These are phyloP conservation scores for Orthonevra nobilis DNA, from an alignment of 2,888 invertebrate genomes.

Conservation along the genomic window DNA sequence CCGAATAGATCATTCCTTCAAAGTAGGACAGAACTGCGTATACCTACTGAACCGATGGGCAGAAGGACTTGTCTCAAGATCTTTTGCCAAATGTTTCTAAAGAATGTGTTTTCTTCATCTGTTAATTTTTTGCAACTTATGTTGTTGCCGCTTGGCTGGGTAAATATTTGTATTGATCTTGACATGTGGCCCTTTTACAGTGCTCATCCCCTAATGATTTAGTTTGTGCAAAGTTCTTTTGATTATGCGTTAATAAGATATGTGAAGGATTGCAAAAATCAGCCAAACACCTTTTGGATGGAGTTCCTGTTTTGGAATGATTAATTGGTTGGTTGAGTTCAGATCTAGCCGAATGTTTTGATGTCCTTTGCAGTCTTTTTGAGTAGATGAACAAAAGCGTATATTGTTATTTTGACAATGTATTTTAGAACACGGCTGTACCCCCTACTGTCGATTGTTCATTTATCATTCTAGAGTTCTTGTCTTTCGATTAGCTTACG, in stretches of 20 bases:
- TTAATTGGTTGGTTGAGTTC: slow-evolving; percentile 50
- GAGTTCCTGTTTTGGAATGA: slow-evolving; percentile 35
- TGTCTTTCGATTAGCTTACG: too few species aligned
- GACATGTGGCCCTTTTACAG: slow-evolving; percentile 65
- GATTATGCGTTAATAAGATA: slow-evolving; percentile 69
- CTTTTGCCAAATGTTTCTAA: slow-evolving; percentile 19
- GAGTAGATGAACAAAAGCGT: slow-evolving; percentile 29
- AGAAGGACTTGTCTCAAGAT: background rate
- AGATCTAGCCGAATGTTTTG: slow-evolving; percentile 63
- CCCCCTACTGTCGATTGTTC: slow-evolving; percentile 50
- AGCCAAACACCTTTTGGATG: slow-evolving; percentile 26
- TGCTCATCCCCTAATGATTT: slow-evolving; percentile 66
- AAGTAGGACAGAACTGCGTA: slow-evolving; percentile 17
- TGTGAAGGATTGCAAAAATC: slow-evolving; percentile 48
- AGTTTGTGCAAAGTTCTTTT: slow-evolving; percentile 72
- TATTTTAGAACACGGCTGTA: slow-evolving; percentile 5
- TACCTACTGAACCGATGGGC: slow-evolving; percentile 42
- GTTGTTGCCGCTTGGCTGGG: slow-evolving; percentile 61
- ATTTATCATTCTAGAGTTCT: slow-evolving; percentile 66
- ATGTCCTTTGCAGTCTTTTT: slow-evolving; percentile 29
- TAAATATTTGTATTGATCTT: slow-evolving; percentile 73
- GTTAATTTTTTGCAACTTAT: slow-evolving; percentile 24
- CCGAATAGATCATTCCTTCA: slow-evolving; percentile 68
- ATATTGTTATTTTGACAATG: slow-evolving; percentile 59
- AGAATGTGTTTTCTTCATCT: too few species aligned